Percentiles rank a stretch among this genome's conserved stretches.
Conservation (phyloP, 2,113 vertebrate genomes). For the Pedionomus torquatus region DNA sequence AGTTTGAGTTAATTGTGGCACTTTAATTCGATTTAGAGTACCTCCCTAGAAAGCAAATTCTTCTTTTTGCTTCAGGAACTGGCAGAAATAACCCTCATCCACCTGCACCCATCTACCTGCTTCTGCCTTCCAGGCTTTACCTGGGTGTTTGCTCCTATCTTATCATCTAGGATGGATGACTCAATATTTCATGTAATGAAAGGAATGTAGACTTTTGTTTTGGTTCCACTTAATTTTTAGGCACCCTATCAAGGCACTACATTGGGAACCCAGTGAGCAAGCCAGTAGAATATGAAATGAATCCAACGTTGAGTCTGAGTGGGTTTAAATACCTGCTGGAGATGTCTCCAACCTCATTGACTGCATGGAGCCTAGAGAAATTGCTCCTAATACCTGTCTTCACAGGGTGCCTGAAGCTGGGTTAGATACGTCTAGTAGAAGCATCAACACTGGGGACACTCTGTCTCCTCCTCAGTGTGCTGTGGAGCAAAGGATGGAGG, state of each 20-base stretch:
- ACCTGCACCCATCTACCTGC: background rate
- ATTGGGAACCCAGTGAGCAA: background rate
- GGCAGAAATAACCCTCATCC: background rate
- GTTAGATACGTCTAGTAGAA: background rate
- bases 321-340: background rate
- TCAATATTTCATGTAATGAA: background rate
- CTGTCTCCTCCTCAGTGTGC: background rate
- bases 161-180: background rate
- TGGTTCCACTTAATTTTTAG: background rate
- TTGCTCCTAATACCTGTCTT: background rate
- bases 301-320: background rate
- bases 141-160: background rate
- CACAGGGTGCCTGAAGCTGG: background rate
- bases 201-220: background rate
- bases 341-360: background rate
- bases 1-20: background rate
- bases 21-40: background rate
- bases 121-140: background rate
- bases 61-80: background rate
- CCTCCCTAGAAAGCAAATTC: background rate
- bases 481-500: background rate
- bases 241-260: background rate
- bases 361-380: background rate
- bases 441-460: background rate
- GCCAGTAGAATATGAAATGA: background rate